These are phyloP conservation scores for Pipistrellus pygmaeus DNA, from an alignment of 2,797 vertebrate species.

Conservation along the genomic window DNA sequence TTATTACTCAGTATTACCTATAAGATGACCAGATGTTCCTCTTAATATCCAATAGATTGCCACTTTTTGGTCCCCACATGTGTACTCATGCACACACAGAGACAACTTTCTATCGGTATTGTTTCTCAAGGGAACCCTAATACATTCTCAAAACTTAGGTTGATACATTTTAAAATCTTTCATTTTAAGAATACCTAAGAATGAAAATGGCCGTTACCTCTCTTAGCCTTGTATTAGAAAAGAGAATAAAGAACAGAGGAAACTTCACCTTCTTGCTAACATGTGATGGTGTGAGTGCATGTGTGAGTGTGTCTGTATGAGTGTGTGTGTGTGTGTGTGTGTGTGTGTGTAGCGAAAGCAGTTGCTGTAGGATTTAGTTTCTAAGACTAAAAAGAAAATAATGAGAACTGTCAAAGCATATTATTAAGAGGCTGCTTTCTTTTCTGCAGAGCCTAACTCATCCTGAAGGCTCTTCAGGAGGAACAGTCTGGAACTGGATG, in stretches of 20 bases:
- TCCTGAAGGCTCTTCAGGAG: not conserved
- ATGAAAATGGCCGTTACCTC: not conserved
- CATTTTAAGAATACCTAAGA: constrained; percentile 11
- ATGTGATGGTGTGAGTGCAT: not conserved
- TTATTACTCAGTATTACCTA: not conserved
- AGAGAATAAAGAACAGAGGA: not conserved
- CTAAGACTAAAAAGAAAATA: constrained; percentile 18
- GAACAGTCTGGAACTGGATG: not conserved
- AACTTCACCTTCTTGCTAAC: not conserved
- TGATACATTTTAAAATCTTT: constrained; percentile 29
- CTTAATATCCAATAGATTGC: not conserved
- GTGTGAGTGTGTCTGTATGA: accelerated
- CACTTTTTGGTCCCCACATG: not conserved
- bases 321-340: too few species aligned
- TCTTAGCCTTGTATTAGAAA: not conserved
- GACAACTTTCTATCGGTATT: not conserved
- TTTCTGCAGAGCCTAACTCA: not conserved
- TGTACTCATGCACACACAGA: not conserved
- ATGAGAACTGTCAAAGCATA: not conserved
- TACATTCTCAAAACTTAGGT: not conserved
- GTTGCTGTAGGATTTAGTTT: not conserved
- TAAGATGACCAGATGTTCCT: not conserved
- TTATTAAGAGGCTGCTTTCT: not conserved
- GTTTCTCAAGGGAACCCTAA: not conserved
- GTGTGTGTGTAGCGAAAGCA: not conserved